A percentile compares a stretch with the other conserved stretches of the same genome.
These are phyloP conservation scores for Salminus brasiliensis DNA, from an alignment of 2,113 vertebrate species.

Conservation along the genomic window DNA sequence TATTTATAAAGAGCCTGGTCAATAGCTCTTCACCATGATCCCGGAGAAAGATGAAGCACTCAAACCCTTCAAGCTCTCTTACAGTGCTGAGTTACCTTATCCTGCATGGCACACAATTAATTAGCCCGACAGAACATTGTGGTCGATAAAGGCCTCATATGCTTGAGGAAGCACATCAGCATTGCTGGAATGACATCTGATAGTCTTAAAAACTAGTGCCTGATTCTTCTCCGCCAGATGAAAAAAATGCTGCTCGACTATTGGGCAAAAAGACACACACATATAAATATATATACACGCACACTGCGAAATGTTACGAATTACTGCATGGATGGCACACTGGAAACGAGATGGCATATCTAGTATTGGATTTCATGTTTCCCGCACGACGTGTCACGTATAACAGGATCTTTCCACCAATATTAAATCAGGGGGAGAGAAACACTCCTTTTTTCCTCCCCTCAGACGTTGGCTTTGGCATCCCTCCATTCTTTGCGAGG, in stretches of 20 bases:
- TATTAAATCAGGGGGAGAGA: neutral
- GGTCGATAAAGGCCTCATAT: neutral
- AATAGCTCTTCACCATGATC: slow-evolving; percentile 10
- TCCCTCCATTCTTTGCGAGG: slow-evolving; percentile 21
- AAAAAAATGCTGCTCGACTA: neutral
- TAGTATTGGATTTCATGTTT: slow-evolving; percentile 19
- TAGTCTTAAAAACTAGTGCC: neutral
- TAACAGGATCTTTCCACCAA: neutral
- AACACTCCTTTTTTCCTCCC: neutral
- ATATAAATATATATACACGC: neutral
- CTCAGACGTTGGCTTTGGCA: neutral
- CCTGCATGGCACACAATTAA: neutral
- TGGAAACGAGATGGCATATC: neutral
- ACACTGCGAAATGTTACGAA: neutral
- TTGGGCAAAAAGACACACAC: neutral
- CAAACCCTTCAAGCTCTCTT: neutral
- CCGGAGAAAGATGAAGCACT: neutral
- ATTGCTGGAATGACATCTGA: neutral
- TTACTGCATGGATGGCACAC: neutral
- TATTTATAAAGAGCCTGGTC: neutral
- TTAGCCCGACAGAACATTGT: slow-evolving; percentile 12
- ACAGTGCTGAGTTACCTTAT: neutral
- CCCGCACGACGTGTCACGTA: neutral
- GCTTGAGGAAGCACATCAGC: slow-evolving; percentile 12
- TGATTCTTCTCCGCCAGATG: neutral